Base-by-base conservation (phyloP, 2,797 vertebrate species). In the Sebastolobus altivelis region DNA sequence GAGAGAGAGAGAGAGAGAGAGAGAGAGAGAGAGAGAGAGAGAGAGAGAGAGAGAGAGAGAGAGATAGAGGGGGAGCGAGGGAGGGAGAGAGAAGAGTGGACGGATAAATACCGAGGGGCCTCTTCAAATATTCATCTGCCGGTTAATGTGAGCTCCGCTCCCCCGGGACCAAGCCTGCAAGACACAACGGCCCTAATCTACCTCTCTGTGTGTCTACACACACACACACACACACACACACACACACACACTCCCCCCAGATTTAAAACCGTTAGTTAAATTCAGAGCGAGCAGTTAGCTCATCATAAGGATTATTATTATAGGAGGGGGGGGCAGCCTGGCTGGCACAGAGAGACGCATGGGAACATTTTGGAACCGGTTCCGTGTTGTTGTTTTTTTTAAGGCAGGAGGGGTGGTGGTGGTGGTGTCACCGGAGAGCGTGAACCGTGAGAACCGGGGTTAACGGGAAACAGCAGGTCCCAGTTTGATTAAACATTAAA, bases 81-180 rank as follows among this genome's bases (percentile, higher is more conserved):
- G 54, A 14, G 29, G 11, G 61, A 7, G 58, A 2, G 40, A 18
- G 71, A 65, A 72, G 60, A 70, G 89, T 95, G 94, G 96, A 96
- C 92, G 96, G 96, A 97, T 97, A 97, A 97, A 97, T 96, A 96
- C 94, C 94, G 96, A 97, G 97, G 97, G 97, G 96, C 95, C 97
- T 98, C 97, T 97, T 99, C 97, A 99, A 99, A 99, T 99, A 99
- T 98, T 99, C 97, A 99, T 99, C 98, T 97, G 97, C 96, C 96
- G 96, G 96, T 97, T 97, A 97, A 97, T 97, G 97, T 96, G 96
- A 98, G 96, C 96, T 93, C 90, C 93, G 95, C 92, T 95, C 98
- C 97, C 97, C 92, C 88, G 97, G 96, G 97, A 97, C 95, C 65
- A 79, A 80, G 89, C 85, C 90, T 96, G 97, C 96, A 96, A 96